These are phyloP conservation scores for Vanessa cardui DNA, from an alignment of 2,888 invertebrate species.

Conservation along the genomic window DNA sequence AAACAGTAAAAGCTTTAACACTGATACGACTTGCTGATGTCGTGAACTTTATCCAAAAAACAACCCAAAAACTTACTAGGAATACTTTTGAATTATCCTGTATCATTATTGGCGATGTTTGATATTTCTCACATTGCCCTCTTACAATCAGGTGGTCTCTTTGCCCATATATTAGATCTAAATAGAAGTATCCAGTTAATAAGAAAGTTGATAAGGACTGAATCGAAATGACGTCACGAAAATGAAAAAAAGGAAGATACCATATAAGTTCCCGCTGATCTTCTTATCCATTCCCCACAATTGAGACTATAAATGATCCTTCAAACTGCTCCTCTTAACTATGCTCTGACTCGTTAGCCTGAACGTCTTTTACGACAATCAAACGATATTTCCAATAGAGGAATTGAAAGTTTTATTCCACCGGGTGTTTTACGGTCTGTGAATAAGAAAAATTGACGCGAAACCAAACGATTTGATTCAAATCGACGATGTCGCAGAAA, in stretches of 20 bases:
- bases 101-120: no score
- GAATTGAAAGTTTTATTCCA: slow-evolving; percentile 33
- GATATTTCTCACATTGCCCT: no score
- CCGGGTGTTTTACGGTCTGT: slow-evolving; percentile 18
- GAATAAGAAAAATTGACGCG: slow-evolving; percentile 22
- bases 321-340: slow-evolving; percentile 16
- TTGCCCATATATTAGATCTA: no score
- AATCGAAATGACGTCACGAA: no score
- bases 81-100: no score
- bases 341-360: slow-evolving; percentile 17
- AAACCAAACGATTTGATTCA: slow-evolving; percentile 18
- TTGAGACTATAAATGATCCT: background rate
- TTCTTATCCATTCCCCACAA: background rate
- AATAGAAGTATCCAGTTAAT: no score
- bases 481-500: slow-evolving; percentile 21
- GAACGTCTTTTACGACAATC: slow-evolving; percentile 34
- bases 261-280: background rate
- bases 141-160: no score
- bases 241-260: background rate
- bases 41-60: no score
- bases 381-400: slow-evolving; percentile 29
- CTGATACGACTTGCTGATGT: no score
- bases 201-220: no score
- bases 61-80: no score
- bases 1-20: no score